phyloP scores from a whole-genome alignment of 2,888 invertebrate species.

The Heliconius hortense region DNA sequence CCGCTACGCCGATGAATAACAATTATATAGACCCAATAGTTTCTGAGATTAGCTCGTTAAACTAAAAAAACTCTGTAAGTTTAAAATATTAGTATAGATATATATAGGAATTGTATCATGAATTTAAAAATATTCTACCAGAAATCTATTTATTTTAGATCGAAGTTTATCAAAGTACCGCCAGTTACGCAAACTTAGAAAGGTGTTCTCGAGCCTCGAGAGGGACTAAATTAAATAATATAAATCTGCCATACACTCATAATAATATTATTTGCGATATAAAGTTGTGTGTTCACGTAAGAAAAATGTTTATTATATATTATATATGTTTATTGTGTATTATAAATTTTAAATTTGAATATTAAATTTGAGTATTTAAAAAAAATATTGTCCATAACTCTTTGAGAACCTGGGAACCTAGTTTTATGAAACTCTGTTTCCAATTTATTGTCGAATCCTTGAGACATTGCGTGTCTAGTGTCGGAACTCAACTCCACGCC shows the following conservation, averaged over 20 bases:
- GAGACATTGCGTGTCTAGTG: too few relatives aligned
- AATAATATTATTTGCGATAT: constrained; percentile 31
- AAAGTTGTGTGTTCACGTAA: constrained; percentile 12
- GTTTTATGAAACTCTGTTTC: too few relatives aligned
- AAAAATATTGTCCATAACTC: too few relatives aligned
- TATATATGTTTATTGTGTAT: too few relatives aligned
- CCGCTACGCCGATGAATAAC: too few relatives aligned
- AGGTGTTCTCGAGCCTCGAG: constrained; percentile 22
- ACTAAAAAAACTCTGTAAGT: neutral
- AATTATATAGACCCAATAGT: neutral
- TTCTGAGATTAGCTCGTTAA: neutral
- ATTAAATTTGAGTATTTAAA: too few relatives aligned
- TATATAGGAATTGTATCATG: neutral
- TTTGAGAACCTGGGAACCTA: too few relatives aligned
- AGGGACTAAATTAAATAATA: constrained; percentile 31
- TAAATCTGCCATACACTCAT: constrained; percentile 33
- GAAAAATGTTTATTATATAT: too few relatives aligned
- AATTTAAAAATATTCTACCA: neutral
- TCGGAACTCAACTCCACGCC: too few relatives aligned
- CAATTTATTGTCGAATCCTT: too few relatives aligned
- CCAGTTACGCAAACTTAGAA: constrained; percentile 38
- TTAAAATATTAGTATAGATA: too few relatives aligned
- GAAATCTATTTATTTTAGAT: neutral
- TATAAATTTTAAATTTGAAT: too few relatives aligned
- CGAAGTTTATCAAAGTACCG: constrained; percentile 19